A percentile compares a stretch with the other conserved stretches of the same genome.
Conservation (phyloP, 2,797 vertebrate species). For the Leuciscus waleckii region DNA sequence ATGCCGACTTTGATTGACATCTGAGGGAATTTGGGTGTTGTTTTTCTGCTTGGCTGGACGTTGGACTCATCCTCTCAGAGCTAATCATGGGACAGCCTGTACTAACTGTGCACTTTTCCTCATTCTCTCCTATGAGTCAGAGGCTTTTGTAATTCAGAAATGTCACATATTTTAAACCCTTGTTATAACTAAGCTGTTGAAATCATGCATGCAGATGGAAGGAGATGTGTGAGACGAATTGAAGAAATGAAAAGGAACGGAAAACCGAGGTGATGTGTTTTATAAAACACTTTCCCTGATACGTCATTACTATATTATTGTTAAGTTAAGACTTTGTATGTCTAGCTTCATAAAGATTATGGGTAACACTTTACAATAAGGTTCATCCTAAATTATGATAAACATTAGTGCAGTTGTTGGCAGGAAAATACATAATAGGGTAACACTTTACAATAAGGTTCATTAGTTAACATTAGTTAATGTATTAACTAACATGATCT, state of each 20-base stretch:
- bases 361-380: too few relatives aligned
- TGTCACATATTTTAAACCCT: conserved; percentile 9
- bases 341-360: too few relatives aligned
- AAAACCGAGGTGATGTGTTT: not conserved
- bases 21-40: conserved; percentile 37
- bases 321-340: not conserved
- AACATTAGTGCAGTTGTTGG: too few relatives aligned
- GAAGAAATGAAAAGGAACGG: not conserved
- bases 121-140: conserved; percentile 31
- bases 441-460: too few relatives aligned
- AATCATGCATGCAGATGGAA: not conserved
- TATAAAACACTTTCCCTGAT: not conserved
- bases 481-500: too few relatives aligned
- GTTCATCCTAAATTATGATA: too few relatives aligned
- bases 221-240: not conserved
- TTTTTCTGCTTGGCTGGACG: conserved; percentile 39
- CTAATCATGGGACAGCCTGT: conserved; percentile 39
- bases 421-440: too few relatives aligned
- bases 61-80: conserved; percentile 34
- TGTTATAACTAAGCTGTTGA: not conserved
- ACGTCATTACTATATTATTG: not conserved
- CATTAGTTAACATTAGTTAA: too few relatives aligned
- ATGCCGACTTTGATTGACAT: conserved; percentile 49
- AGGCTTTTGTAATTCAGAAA: conserved; percentile 5
- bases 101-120: not conserved